Evolutionary conservation across 2,888 invertebrate genomes (phyloP), one percentile per base, ranked within the genome.

Genomic region (Eretmocerus hayati): DNA sequence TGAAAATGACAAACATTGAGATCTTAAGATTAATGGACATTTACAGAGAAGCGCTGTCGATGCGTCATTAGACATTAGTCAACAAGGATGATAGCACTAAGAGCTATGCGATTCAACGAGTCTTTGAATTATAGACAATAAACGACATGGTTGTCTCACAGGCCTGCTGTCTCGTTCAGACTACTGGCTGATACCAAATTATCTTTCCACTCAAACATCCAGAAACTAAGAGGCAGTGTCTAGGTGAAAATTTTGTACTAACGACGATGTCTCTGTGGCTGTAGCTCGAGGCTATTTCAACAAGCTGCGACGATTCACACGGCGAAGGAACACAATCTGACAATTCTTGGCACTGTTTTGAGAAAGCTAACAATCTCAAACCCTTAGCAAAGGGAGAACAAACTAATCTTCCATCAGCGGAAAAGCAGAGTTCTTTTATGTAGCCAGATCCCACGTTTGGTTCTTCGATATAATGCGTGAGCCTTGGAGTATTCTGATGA

Each of bases 391-490:
- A 92, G 0, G 95, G 94, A 0, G 93, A 94, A 65, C 90, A 90
- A 22, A 95, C 84, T 9, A 94, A 73, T 42, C 93, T 79, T 0
- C 95, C 95, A 67, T 94, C 93, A 2, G 87, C 77, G 2, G 92
- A 92, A 71, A 90, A 94, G 61, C 90, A 89, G 38, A 91, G 75
- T 66, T 94, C 95, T 71, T 95, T 95, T 47, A 95, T 94, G 61
- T 88, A 92, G 0, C 92, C 93, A 56, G 85, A 85, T 2, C 90
- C 93, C 13, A 87, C 86, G 64, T 90, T 92, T 0, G 89, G 85
- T 67, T 95, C 94, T 62, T 89, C 83, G 8, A 84, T 78, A 63
- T 81, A 93, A 71, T 89, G 90, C 5, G 90, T 83, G 42, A 95
- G 78, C 37, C 93, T 78, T 13, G 84, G 82, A 18, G 79, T 75